Evolutionary conservation across 2,888 invertebrate genomes (phyloP).

Genomic region (Agapostemon virescens): DNA sequence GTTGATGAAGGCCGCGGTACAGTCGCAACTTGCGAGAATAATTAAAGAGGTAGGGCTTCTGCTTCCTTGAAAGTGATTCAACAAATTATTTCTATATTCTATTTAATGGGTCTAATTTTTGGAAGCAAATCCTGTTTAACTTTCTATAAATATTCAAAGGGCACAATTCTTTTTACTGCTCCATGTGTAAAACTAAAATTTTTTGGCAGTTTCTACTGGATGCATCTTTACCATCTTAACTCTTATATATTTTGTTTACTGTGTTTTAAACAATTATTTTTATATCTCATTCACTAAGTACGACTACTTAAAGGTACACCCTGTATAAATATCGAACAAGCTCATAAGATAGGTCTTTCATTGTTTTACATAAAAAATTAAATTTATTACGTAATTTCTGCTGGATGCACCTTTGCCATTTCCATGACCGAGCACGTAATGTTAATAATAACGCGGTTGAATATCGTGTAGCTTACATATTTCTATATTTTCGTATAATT

Average conservation of each 20-base stretch:
- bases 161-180: not conserved
- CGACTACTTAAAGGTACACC: too few relatives aligned
- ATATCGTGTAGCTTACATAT: not conserved
- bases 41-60: constrained; percentile 70
- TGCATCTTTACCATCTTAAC: not conserved
- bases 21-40: constrained; percentile 71
- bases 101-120: not conserved
- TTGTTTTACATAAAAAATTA: not conserved
- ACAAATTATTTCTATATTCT: not conserved
- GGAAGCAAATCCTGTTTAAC: not conserved
- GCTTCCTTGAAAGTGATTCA: not conserved
- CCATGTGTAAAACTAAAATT: not conserved
- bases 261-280: too few relatives aligned
- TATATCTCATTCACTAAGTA: too few relatives aligned
- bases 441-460: not conserved
- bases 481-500: too few relatives aligned
- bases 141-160: not conserved
- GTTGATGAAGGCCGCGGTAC: constrained; percentile 58
- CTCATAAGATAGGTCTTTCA: not conserved
- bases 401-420: not conserved
- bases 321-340: too few relatives aligned
- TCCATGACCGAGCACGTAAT: not conserved
- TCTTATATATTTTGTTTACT: too few relatives aligned
- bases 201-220: not conserved
- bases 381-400: not conserved